A percentile compares a stretch with the other conserved stretches of the same genome.
These are phyloP conservation scores for Oreortyx pictus DNA, from an alignment of 2,797 vertebrate genomes.

Conservation along the genomic window DNA sequence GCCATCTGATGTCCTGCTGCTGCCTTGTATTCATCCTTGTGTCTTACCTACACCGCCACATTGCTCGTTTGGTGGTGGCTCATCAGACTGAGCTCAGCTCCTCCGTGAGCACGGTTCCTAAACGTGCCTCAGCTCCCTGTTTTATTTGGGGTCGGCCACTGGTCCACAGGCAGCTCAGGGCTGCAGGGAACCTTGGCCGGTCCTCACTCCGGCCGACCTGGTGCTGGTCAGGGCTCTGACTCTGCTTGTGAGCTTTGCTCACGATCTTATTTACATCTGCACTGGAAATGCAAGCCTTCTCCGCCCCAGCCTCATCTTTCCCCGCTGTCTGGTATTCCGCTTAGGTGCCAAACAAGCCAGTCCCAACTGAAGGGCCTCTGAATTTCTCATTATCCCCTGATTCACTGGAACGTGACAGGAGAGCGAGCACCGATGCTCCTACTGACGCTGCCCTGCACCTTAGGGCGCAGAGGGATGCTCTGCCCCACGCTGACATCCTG, in stretches of 20 bases:
- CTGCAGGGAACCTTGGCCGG: neutral
- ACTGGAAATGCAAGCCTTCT: conserved; percentile 47
- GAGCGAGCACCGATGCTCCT: neutral
- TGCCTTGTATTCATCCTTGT: neutral
- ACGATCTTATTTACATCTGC: conserved; percentile 35
- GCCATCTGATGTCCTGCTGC: neutral
- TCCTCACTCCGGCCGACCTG: neutral
- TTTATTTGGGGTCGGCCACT: neutral
- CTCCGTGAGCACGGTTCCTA: neutral
- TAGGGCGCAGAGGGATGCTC: neutral
- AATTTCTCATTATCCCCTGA: conserved; percentile 14
- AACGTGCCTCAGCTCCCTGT: neutral
- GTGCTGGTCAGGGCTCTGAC: neutral
- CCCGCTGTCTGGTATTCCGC: conserved; percentile 16
- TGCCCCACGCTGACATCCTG: neutral
- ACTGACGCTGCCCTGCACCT: neutral
- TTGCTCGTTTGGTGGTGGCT: neutral
- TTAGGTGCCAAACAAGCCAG: neutral
- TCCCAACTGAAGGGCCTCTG: conserved; percentile 41
- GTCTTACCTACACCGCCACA: neutral
- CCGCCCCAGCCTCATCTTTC: conserved; percentile 16
- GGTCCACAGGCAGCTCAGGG: neutral
- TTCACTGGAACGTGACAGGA: conserved; percentile 38
- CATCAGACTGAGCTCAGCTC: neutral
- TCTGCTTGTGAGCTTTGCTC: neutral